Conservation (phyloP, 2,888 invertebrate genomes). For the Ptilodon capucinus region DNA sequence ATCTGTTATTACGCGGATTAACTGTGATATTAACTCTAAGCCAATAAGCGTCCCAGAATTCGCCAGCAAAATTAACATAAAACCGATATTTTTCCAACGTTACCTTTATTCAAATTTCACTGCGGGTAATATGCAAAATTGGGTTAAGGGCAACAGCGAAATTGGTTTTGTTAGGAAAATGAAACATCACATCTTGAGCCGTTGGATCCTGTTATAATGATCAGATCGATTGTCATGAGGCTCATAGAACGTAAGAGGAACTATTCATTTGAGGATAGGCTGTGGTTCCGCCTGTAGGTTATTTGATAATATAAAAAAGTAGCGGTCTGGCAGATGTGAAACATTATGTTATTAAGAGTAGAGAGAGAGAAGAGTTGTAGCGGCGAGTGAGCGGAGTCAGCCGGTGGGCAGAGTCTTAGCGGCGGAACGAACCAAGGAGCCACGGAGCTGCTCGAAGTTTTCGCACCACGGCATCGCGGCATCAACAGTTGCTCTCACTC, state of each 20-base stretch:
- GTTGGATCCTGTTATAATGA: neutral
- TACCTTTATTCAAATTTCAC: conserved; percentile 3
- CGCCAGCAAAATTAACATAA: conserved; percentile 5
- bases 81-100: conserved; percentile 2
- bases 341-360: too few relatives aligned
- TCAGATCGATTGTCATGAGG: neutral
- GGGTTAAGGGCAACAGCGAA: neutral
- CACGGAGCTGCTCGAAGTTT: too few relatives aligned
- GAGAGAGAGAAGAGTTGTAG: too few relatives aligned
- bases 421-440: too few relatives aligned
- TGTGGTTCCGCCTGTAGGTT: too few relatives aligned
- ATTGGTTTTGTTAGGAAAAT: neutral
- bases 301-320: too few relatives aligned
- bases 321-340: too few relatives aligned
- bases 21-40: conserved; percentile 2
- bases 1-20: conserved; percentile 6
- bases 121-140: conserved; percentile 2
- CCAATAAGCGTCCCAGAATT: neutral
- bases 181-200: neutral
- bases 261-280: neutral
- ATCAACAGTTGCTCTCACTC: too few relatives aligned
- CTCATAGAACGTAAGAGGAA: neutral
- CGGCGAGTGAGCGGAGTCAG: too few relatives aligned
- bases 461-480: too few relatives aligned
- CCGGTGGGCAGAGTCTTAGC: too few relatives aligned